Evolutionary conservation across 2,888 invertebrate species (phyloP).

Genomic region (Drosophila stalkeri): DNA sequence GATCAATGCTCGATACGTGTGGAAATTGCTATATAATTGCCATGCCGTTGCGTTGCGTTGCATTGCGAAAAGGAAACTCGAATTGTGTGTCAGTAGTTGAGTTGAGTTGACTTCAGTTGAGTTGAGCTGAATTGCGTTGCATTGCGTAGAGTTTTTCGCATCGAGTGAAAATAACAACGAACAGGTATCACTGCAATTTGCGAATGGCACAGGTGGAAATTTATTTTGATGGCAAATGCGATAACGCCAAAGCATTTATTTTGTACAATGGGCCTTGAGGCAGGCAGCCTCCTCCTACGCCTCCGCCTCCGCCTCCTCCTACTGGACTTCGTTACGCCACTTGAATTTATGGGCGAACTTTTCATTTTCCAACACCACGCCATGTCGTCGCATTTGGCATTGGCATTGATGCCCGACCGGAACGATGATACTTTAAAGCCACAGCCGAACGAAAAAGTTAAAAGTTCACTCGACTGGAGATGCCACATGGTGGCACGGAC

Average conservation of each 20-base stretch:
- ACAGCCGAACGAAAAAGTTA: slow-evolving; percentile 49
- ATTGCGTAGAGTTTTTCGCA: slow-evolving; percentile 35
- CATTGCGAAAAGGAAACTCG: slow-evolving; percentile 66
- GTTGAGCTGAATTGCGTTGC: neutral
- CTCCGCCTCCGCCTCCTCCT: neutral
- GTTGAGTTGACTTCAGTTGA: slow-evolving; percentile 4
- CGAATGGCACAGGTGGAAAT: slow-evolving; percentile 81
- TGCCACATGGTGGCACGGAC: slow-evolving; percentile 19
- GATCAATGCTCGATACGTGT: slow-evolving; percentile 78
- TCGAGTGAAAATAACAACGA: slow-evolving; percentile 61
- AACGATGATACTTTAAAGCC: slow-evolving; percentile 45
- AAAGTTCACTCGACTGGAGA: slow-evolving; percentile 62
- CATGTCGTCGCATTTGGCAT: slow-evolving; percentile 35
- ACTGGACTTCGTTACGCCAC: slow-evolving; percentile 1
- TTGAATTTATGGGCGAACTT: slow-evolving; percentile 52
- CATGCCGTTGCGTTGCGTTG: slow-evolving; percentile 21
- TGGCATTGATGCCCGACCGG: slow-evolving; percentile 56
- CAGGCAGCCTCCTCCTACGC: neutral
- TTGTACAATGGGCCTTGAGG: slow-evolving; percentile 28
- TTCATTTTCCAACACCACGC: slow-evolving; percentile 29
- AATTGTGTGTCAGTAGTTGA: slow-evolving; percentile 58
- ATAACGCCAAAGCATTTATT: slow-evolving; percentile 78
- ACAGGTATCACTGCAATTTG: slow-evolving; percentile 79
- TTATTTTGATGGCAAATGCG: slow-evolving; percentile 80
- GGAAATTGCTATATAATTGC: slow-evolving; percentile 81